These are phyloP conservation scores for Eolophus roseicapilla DNA, from an alignment of 2,113 vertebrate genomes.

Conservation along the genomic window DNA sequence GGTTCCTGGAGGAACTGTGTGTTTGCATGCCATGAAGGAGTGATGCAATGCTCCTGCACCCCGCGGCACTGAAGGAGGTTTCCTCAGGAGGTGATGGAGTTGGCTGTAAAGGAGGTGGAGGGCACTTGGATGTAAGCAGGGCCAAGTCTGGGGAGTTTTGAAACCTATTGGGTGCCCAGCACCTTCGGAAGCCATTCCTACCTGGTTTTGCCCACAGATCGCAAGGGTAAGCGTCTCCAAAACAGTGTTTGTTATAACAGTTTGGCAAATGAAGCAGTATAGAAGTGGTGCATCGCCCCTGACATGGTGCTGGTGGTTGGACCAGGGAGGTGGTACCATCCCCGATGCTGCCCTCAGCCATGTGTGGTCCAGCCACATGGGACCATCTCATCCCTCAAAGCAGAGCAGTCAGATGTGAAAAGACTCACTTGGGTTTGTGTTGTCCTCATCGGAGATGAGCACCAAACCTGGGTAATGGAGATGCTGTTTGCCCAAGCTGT, in stretches of 20 bases:
- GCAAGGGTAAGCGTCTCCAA: background rate
- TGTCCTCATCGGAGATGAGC: background rate
- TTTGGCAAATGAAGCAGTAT: accelerated
- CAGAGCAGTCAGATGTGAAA: background rate
- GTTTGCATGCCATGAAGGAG: background rate
- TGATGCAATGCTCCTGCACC: background rate
- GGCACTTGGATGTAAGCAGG: background rate
- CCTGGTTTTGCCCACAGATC: background rate
- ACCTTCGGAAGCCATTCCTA: background rate
- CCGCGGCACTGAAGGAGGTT: background rate
- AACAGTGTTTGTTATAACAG: accelerated
- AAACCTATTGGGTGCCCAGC: background rate
- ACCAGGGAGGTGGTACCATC: background rate
- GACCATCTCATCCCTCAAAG: background rate
- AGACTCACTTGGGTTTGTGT: background rate
- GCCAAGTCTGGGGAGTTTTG: background rate
- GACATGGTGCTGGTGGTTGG: background rate
- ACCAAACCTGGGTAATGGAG: background rate
- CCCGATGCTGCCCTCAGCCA: background rate
- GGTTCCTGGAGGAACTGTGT: background rate
- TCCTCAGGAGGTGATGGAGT: background rate
- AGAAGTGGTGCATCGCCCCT: background rate
- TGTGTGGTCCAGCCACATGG: accelerated
- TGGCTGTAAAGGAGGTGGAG: background rate
- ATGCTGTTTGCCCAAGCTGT: background rate